These are phyloP conservation scores for Eubasilissa splendida DNA, from an alignment of 2,888 invertebrate genomes.

Conservation along the genomic window DNA sequence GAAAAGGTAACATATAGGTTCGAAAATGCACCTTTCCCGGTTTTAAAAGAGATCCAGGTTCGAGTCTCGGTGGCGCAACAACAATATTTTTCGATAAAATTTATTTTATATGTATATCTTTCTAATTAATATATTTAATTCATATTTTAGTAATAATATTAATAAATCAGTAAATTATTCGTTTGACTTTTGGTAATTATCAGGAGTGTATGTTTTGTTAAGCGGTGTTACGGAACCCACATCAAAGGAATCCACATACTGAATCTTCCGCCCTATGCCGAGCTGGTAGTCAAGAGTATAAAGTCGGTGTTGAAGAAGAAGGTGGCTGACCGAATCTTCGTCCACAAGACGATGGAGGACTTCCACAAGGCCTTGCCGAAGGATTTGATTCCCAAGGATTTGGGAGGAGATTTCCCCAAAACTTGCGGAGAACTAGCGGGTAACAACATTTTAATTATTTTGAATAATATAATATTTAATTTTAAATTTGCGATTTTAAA, in stretches of 20 bases:
- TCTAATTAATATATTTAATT: too few relatives aligned
- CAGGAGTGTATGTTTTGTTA: constrained; percentile 54
- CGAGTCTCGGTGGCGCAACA: too few relatives aligned
- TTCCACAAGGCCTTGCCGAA: constrained; percentile 64
- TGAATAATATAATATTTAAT: too few relatives aligned
- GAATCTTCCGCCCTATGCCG: constrained; percentile 64
- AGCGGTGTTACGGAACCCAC: constrained; percentile 69
- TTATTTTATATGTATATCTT: too few relatives aligned
- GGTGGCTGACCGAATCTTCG: constrained; percentile 64
- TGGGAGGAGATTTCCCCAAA: constrained; percentile 64
- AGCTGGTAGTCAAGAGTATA: constrained; percentile 64
- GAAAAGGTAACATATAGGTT: too few relatives aligned
- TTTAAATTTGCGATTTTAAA: too few relatives aligned
- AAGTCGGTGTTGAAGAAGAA: constrained; percentile 68
- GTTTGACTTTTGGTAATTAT: too few relatives aligned
- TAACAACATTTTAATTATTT: constrained; percentile 54
- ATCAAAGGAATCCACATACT: constrained; percentile 67
- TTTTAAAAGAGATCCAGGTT: too few relatives aligned
- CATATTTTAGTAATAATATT: too few relatives aligned
- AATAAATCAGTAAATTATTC: too few relatives aligned
- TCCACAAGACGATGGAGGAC: constrained; percentile 64
- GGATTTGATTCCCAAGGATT: constrained; percentile 65
- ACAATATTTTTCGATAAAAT: too few relatives aligned
- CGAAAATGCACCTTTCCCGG: too few relatives aligned
- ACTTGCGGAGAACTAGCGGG: constrained; percentile 65